Base-by-base conservation (phyloP, 2,888 invertebrate genomes). In the Lucinisca nassula region DNA sequence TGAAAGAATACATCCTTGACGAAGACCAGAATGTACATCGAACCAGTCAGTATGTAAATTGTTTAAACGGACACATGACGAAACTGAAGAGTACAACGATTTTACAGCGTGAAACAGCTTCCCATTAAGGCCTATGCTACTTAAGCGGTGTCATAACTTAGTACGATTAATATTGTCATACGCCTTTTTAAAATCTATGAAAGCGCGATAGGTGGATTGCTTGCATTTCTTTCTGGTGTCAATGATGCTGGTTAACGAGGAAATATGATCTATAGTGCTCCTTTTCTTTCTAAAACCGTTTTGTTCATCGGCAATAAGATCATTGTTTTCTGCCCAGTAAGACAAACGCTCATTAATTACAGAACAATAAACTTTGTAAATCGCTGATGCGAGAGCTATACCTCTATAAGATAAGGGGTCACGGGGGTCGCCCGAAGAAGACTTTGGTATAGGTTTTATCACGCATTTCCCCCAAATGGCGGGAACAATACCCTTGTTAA, bases 261-360 rank as follows among this genome's bases (percentile, higher is more conserved):
- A 75, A 27, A 85, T n/a, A 49, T 80, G 81, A 38, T 81, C 85
- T 10, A 80, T 17, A 51, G 84, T 80, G 37, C 79, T 79, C 37
- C 79, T 70, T 37, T 61, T 61, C 70, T 76, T 85, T 49, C 79
- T 49, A 80, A 85, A 85, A 67, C 76, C 76, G 27, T 80, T 84
- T 55, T 80, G 80, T 73, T 79, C 70, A 40, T 84, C 84, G 24
- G 10, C 24, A 12, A 81, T 38, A 17, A 76, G 27, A 40, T 77
- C n/a, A 14, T 49, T 70, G 38, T 77, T n/a, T 27, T 74, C 74
- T 74, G 14, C 74, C 74, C 74, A 74, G 6, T 6, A 24, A 6
- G 74, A 24, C 3, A 38, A n/a, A 32, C 40, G 27, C 3, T 45
- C 30, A 61, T 84, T 79, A 17, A 75, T 40, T 3, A 84, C 45